phyloP scores from a whole-genome alignment of 2,113 vertebrate species.

The Hippocampus comes region DNA sequence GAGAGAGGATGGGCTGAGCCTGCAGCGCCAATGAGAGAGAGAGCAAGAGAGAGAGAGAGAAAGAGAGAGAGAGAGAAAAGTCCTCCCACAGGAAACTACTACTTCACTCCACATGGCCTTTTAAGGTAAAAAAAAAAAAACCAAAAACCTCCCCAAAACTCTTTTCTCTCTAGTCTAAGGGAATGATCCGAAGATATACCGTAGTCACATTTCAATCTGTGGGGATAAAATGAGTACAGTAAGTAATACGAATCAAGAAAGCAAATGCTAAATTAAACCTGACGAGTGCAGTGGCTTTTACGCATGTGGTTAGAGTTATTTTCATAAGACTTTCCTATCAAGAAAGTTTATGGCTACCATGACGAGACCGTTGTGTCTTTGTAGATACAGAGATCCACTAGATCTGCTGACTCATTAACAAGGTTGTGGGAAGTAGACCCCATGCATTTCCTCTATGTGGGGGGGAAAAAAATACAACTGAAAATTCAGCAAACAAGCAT shows the following conservation, averaged over 20 bases:
- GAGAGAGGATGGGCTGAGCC: slow-evolving; percentile 52
- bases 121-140: slow-evolving; percentile 71
- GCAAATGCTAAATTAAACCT: slow-evolving; percentile 1
- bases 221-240: slow-evolving; percentile 8
- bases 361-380: neutral
- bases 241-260: neutral
- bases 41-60: neutral
- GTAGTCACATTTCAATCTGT: slow-evolving; percentile 51
- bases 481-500: no score
- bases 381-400: neutral
- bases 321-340: slow-evolving; percentile 55
- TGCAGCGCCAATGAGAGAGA: slow-evolving; percentile 39
- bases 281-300: slow-evolving; percentile 1
- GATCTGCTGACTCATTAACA: slow-evolving; percentile 22
- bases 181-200: slow-evolving; percentile 47
- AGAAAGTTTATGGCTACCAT: neutral
- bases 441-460: slow-evolving; percentile 25
- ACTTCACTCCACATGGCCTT: slow-evolving; percentile 65
- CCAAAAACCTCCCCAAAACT: slow-evolving; percentile 58
- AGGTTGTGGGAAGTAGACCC: slow-evolving; percentile 51
- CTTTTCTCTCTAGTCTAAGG: slow-evolving; percentile 31
- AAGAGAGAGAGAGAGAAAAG: slow-evolving; percentile 27
- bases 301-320: slow-evolving; percentile 20
- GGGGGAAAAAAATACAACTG: no score
- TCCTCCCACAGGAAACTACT: slow-evolving; percentile 71